Evolutionary conservation across 92 coral and sea anemone species (phyloP), one percentile per base, ranked within the genome.

Genomic region (Epizoanthus illoricatus): DNA sequence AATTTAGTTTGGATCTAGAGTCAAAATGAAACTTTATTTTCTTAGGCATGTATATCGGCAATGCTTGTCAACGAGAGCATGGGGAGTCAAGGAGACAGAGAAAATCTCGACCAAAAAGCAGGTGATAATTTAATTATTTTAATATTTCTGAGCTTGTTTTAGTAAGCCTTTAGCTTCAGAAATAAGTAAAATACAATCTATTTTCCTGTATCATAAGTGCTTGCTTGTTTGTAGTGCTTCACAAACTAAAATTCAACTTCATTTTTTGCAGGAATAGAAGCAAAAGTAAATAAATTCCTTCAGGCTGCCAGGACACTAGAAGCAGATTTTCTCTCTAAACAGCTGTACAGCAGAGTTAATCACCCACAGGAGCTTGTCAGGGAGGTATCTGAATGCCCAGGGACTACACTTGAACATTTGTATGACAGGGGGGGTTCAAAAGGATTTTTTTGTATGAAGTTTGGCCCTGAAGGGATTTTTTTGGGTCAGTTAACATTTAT

Each of bases 311-410:
- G 92, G 69, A 28, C 71, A 4, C 75, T 93, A 62, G 94, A 93
- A n/a, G 97, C 91, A 49, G 97, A 93, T 75, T 93, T 93, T 71
- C 83, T 91, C 4, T 83, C 81, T 23, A 91, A 88, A 57, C 97
- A 93, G 72, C 80, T 90, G 86, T 93, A 93, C 82, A 87, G 85
- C 72, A 85, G 94, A 59, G 89, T 90, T 66, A 74, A 91, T 21
- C 97, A 91, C 67, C 97, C 97, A 3, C 87, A 91, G 28, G 97
- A 93, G 63, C 85, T 88, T 60, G 80, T 87, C 40, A 86, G 84
- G 82, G 91, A 92, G 86, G 95, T 92, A 20, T 12, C 20, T 58
- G 17, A 12, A 55, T 64, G 7, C 9, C 16, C 17, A 1, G 36
- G 5, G 49, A 2, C 5, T 45, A 28, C 9, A 56, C 4, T 13